Evolutionary conservation across 2,888 invertebrate genomes (phyloP), one percentile per base, ranked within the genome.

Genomic region (Herminia tarsipennalis): DNA sequence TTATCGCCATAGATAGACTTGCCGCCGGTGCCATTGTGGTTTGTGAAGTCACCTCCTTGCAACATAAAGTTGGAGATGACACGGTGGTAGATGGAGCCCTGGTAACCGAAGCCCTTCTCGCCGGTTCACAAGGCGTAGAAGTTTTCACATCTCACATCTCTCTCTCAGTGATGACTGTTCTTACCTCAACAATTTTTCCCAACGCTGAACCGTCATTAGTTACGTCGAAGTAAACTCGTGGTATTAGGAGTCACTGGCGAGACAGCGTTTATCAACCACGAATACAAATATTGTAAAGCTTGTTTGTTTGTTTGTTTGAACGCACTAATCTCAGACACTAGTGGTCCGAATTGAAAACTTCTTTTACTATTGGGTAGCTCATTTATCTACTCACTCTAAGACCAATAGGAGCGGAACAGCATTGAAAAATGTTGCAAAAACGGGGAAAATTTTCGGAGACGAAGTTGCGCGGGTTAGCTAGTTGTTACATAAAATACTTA

Each of bases 41-140:
- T 96, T 74, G 98, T 98, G 84, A 98, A 98, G 85, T 98, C 98
- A 67, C 98, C 97, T 42, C 97, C 98, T 93, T 98, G 98, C 90
- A 98, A 96, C 98, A 98, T 98, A 93, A 98, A 98, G 91, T 97
- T 97, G 68, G 98, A 98, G 88, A 98, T 98, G 76, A 98, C 96
- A 73, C 98, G 96, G 89, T 98, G 98, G 94, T 98, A 98, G 72
- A 94, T 96, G 84, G 97, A 97, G 70, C 95, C 96, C 92, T 97
- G 97, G 94, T 96, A 98, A 37, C 98, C 98, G 79, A 97, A 97
- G 55, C 98, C 98, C 86, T 96, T 97, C 85, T 98, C 98, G 45
- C 98, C 98, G 38, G 98, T 99, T 92, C 99, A 99, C 39, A 99
- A 93, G 13, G 98, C 96, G 55, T 98, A 95, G 95, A 99, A 99